phyloP scores from a whole-genome alignment of 1,140 invertebrate genomes.

The Atta texana region DNA sequence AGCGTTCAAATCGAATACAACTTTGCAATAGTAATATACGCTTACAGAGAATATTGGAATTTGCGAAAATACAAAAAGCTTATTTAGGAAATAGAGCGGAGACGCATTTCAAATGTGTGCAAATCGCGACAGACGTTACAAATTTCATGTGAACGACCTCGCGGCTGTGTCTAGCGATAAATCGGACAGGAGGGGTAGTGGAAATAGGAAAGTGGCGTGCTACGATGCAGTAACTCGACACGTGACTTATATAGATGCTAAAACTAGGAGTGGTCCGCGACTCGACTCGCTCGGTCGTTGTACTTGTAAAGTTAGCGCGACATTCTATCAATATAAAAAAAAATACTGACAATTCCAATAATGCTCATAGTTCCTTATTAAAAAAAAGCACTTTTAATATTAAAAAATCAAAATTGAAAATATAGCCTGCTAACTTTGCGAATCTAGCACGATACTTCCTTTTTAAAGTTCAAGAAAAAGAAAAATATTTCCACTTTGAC shows the following conservation, averaged over 20 bases:
- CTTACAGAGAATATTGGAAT: not conserved
- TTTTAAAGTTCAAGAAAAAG: too few species aligned
- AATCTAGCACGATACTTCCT: too few species aligned
- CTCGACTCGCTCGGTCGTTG: not conserved
- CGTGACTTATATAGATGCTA: conserved; percentile 48
- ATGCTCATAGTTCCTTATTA: too few species aligned
- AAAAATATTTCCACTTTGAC: too few species aligned
- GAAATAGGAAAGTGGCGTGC: conserved; percentile 76
- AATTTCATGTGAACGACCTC: conserved; percentile 20
- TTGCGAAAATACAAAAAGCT: not conserved
- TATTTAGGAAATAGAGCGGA: not conserved
- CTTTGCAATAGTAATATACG: not conserved
- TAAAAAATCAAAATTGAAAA: too few species aligned
- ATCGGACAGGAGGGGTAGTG: conserved; percentile 68
- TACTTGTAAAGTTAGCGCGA: too few species aligned
- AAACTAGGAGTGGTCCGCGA: conserved; percentile 58
- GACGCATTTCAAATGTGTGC: not conserved
- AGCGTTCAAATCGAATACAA: too few species aligned
- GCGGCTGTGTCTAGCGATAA: conserved; percentile 44
- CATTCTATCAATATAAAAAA: too few species aligned
- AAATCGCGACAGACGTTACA: conserved; percentile 5
- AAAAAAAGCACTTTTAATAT: too few species aligned
- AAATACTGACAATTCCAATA: too few species aligned
- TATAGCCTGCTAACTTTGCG: too few species aligned
- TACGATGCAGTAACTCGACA: conserved; percentile 57